Evolutionary conservation across 2,888 invertebrate genomes (phyloP), one percentile per base, ranked within the genome.

Genomic region (Ophion ellenae): DNA sequence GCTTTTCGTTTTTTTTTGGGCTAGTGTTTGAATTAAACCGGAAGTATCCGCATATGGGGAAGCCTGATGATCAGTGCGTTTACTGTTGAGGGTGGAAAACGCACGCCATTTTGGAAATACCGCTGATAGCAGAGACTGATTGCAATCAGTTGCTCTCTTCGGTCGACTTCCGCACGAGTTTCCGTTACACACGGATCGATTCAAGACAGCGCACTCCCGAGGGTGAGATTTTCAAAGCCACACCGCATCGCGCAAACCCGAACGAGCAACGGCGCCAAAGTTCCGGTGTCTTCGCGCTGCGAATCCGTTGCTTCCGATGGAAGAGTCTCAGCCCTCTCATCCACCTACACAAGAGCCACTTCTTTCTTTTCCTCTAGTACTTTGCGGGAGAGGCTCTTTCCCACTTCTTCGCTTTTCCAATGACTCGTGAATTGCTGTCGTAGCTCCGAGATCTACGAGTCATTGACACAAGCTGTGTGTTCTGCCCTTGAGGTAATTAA

Each of bases 111-210:
- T 76, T 88, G 88, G 90, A 91, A 92, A 90, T 53, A 17, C 53
- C 53, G 53, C 5, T 53, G n/a, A n/a, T 17, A 47, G 7, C 88
- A 89, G 88, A 83, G 69, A 80, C 89, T 92, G 92, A 93, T 93
- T 93, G 92, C 91, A 93, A 93, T 92, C 93, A 93, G 89, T 87
- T 92, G 88, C 88, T 88, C 90, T 90, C 89, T 91, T 89, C 88
- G 53, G 87, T 87, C 86, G 89, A 91, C 89, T 92, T 91, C 91
- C 92, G 90, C 81, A 24, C 81, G 78, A 81, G 63, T 77, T 83
- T 81, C 83, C 78, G 81, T 59, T 71, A 53, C 24, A 57, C 89
- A 89, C 78, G 36, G 81, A 88, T 87, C 87, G 87, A 89, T 88
- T 79, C 84, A 78, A 86, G 83, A 84, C 85, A 59, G 73, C 20